These are phyloP conservation scores for Cryptus armator DNA, from an alignment of 2,888 invertebrate genomes.

Conservation along the genomic window DNA sequence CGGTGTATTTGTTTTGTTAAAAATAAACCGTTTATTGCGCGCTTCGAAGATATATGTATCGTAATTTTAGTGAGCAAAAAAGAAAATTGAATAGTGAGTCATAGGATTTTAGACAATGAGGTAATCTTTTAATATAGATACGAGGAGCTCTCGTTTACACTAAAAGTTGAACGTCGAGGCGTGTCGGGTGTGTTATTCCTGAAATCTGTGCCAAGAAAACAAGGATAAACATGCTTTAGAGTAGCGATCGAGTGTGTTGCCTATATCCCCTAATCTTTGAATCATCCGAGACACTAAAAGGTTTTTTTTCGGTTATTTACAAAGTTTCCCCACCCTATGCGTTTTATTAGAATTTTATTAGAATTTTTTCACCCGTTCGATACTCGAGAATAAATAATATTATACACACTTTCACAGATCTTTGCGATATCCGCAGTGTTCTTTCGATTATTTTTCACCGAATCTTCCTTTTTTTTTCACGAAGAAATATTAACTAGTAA, in stretches of 20 bases:
- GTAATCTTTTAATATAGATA: conserved; percentile 33
- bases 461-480: too few relatives aligned
- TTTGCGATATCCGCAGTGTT: too few relatives aligned
- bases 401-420: too few relatives aligned
- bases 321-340: too few relatives aligned
- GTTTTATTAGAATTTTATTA: too few relatives aligned
- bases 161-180: conserved; percentile 15
- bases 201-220: conserved; percentile 76
- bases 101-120: conserved; percentile 12
- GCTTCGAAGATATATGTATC: neutral
- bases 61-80: neutral
- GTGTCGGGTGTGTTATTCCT: conserved; percentile 65
- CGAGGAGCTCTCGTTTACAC: conserved; percentile 11
- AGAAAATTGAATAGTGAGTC: neutral
- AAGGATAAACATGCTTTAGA: conserved; percentile 53
- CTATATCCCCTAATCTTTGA: neutral
- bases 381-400: too few relatives aligned
- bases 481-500: too few relatives aligned
- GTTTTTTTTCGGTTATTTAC: neutral
- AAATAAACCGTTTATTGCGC: neutral
- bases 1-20: neutral
- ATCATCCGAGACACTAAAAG: conserved; percentile 7
- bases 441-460: too few relatives aligned
- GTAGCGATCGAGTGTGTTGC: conserved; percentile 22
- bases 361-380: too few relatives aligned